Conservation (phyloP, 1,140 invertebrate species). For the Thalassaphorura encarpata region DNA sequence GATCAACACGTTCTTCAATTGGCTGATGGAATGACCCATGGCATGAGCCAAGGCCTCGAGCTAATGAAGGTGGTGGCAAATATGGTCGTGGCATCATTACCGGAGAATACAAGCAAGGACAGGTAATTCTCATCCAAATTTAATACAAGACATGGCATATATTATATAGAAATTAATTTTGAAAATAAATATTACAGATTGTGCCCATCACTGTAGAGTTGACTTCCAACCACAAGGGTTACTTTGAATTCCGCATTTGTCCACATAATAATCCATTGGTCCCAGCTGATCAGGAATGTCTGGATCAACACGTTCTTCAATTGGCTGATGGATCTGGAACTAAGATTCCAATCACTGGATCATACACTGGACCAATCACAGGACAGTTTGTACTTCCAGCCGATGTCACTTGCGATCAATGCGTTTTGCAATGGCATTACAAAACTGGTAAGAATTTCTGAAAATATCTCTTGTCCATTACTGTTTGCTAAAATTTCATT, state of each 20-base stretch:
- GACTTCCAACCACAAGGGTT: no score
- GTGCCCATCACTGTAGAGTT: no score
- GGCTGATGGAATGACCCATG: constrained; percentile 39
- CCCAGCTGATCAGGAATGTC: constrained; percentile 54
- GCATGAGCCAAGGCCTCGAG: constrained; percentile 33
- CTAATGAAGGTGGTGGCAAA: constrained; percentile 39
- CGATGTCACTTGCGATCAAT: constrained; percentile 34
- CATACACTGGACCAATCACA: not conserved
- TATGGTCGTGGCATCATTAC: constrained; percentile 38
- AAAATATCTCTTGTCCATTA: not conserved
- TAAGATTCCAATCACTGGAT: no score
- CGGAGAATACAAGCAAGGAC: constrained; percentile 31
- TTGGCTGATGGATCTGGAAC: constrained; percentile 38
- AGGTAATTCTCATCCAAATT: constrained; percentile 21
- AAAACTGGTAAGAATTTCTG: not conserved
- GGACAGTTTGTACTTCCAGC: not conserved
- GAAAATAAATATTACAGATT: no score
- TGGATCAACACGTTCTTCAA: constrained; percentile 47
- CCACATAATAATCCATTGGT: constrained; percentile 44
- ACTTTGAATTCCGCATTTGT: constrained; percentile 77
- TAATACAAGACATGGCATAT: no score
- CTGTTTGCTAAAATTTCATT: no score
- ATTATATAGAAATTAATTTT: no score
- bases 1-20: constrained; percentile 43
- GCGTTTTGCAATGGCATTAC: constrained; percentile 39